Base-by-base conservation (phyloP, 2,888 invertebrate species). In the Eupithecia inturbata region DNA sequence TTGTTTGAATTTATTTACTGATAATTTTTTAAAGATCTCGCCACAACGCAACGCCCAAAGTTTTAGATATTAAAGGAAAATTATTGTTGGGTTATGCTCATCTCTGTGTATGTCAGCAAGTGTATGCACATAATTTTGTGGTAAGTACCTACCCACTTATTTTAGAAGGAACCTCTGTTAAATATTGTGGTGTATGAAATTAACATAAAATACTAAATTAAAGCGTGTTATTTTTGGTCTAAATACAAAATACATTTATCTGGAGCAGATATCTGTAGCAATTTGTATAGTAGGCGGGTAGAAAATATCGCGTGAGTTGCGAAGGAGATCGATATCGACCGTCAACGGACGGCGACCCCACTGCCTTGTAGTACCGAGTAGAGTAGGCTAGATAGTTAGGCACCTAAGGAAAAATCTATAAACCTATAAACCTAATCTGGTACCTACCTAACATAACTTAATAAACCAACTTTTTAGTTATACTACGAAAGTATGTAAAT, bases 291-390 rank as follows among this genome's bases (percentile, higher is more conserved):
- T 79, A 82, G 80, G 81, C 80, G 82, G 80, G 83, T 78, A 81
- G 75, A 75, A 66, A 82, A 81, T 80, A 88, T 89, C 87, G 89
- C 89, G 89, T 88, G 90, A 85, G 87, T 84, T 77, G 84, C 75
- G 83, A 80, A 71, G 71, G 79, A 82, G 89, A 90, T 90, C 90
- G 89, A 90, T 90, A 90, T 85, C 81, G 84, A 88, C 77, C 84
- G 82, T 81, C 49, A 82, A 70, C 86, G 88, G 84, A 79, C 88
- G 87, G 84, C 87, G 89, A 89, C 89, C 90, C 86, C 86, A 73
- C 76, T 77, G 72, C 66, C 36, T 53, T 45, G 60, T 68, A 72
- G 22, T 62, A 62, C 49, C 49, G 49, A n/a, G 9, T 45, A 7
- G n/a, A 49, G n/a, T 53, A 53, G 53, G 22, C 53, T 36, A 36